Base-by-base conservation (phyloP, 1,140 invertebrate species). In the Drosophila kohkoa region DNA sequence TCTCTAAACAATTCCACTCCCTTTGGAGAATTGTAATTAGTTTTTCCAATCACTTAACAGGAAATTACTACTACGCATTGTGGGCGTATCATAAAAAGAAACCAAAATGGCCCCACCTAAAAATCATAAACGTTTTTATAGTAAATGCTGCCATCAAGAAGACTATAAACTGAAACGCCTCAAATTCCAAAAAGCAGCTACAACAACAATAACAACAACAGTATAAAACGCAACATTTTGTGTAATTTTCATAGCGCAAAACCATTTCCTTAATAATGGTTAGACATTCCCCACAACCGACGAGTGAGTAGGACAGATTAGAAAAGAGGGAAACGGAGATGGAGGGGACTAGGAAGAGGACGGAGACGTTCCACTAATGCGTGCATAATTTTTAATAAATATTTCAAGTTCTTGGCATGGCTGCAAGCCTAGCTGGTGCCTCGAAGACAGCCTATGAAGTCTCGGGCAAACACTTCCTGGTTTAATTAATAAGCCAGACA, bases 351-450 rank as follows among this genome's bases (percentile, higher is more conserved):
- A 25, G 20, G 20, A 48, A 52, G 60, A n/a, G 45, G 30, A 49
- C 1, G 35, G 49, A 58, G 60, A 65, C 20, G 62, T 32, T 63
- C 51, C 51, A 65, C 83, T 88, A 88, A 88, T 88, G 83, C 83
- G 83, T 88, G 83, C 83, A 88, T 88, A 88, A 88, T 88, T 88
- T 88, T 88, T 88, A 89, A 88, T 88, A 89, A 83, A 89, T 88
- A 81, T 89, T 89, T 83, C 73, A 80, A 87, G 83, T 79, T 88
- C 83, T 82, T 55, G 59, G 54, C 67, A 66, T 81, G 77, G 60
- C 79, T 88, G 81, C 75, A 69, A 62, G 68, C 51, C 48, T 54
- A 57, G 52, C 38, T 45, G 41, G 55, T 2, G 62, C 8, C 55
- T 59, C 10, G 52, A 25, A 35, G 74, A 73, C 59, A 49, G 67